Base-by-base conservation (phyloP, 2,113 vertebrate genomes). In the Pitta sordida region DNA sequence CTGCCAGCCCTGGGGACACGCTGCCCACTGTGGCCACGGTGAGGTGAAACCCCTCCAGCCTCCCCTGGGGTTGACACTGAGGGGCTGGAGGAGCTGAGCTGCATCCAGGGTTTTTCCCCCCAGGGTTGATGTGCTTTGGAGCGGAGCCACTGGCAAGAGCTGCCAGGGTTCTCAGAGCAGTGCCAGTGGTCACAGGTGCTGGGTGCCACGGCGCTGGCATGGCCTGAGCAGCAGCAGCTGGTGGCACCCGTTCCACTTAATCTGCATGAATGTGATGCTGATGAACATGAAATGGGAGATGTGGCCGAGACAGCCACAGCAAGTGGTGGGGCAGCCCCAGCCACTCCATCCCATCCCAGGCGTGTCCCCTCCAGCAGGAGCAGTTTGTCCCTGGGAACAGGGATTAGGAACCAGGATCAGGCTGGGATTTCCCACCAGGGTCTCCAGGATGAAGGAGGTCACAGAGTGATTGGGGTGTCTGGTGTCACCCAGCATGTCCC, bases 161-260 rank as follows among this genome's bases (percentile, higher is more conserved):
- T 36, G 20, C 0, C 1, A 0, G 41, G 15, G 55, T 43, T 4
- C 51, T 71, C 5, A 2, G 34, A n/a, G 41, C 0, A 0, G 68
- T 22, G 53, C 59, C 1, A 26, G 86, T 53, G 86, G 86, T 59
- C 34, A 0, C 86, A 92, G 86, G 91, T 92, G 86, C 70, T 49
- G 79, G 49, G 76, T 21, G 48, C 15, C 20, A 3, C 2, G 1
- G 52, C 0, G 13, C 37, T n/a, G 78, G 79, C 90, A 48, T 0
- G 30, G 80, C 68, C 76, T 1, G 10, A 51, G 88, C 15, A 19
- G 86, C 89, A 70, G 93, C 95, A 94, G 92, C 92, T 95, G 95
- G 67, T 70, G 74, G 23, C 11, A 22, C 83, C 48, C 2, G 1
- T 67, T 78, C 59, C 3, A 7, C 39, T 92, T 86, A 84, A 93